These are phyloP conservation scores for Hipposideros armiger DNA, from an alignment of 2,113 vertebrate species.

Conservation along the genomic window DNA sequence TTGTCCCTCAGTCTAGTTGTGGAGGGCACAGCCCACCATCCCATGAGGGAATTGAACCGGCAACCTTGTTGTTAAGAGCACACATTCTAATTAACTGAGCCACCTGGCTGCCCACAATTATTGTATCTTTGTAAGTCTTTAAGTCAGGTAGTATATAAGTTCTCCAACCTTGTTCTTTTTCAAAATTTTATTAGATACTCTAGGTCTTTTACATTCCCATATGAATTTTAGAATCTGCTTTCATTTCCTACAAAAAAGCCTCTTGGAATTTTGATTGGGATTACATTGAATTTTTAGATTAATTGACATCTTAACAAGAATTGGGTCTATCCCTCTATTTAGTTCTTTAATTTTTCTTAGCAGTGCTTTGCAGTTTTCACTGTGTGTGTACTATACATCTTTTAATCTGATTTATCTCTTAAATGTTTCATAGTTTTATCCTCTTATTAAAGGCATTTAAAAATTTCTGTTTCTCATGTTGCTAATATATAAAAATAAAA, in stretches of 20 bases:
- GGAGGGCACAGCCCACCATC: too few relatives aligned
- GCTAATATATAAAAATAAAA: neutral
- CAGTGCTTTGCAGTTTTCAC: neutral
- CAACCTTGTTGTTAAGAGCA: too few relatives aligned
- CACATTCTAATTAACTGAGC: too few relatives aligned
- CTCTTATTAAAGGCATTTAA: neutral
- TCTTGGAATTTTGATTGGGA: neutral
- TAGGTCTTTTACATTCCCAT: neutral
- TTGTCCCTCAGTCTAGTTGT: too few relatives aligned
- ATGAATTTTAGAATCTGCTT: conserved; percentile 25
- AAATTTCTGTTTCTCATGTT: neutral
- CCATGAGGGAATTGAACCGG: too few relatives aligned
- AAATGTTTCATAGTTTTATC: neutral
- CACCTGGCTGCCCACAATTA: neutral
- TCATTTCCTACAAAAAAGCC: neutral
- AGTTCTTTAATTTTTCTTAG: neutral
- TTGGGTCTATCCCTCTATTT: neutral
- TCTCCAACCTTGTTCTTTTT: neutral
- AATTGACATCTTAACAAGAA: neutral
- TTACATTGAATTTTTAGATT: neutral
- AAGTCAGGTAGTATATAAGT: neutral
- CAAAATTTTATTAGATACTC: neutral
- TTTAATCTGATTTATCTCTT: neutral
- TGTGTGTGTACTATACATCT: neutral
- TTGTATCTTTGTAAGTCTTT: neutral